Base-by-base conservation (phyloP, 92 coral and sea anemone genomes). In the Scolanthus callimorphus region DNA sequence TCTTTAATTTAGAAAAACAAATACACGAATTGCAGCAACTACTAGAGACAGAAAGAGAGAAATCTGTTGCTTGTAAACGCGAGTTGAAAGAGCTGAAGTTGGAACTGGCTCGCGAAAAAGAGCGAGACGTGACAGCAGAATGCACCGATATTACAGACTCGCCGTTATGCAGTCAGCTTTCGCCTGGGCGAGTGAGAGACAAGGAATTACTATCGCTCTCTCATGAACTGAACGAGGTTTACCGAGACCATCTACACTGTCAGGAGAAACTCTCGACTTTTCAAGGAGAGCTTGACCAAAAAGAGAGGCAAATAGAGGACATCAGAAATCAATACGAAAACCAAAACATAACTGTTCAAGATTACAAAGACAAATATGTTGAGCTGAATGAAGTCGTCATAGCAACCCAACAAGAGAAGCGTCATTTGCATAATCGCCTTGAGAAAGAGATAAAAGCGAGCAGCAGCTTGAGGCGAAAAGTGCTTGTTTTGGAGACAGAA, bases 401-500 rank as follows among this genome's bases (percentile, higher is more conserved):
- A n/a, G 76, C 90, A 19, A 54, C 85, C 12, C 20, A 28, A 25
- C 90, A 87, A 62, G 95, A 87, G 11, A 87, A 87, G 47, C 45
- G 71, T 12, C 83, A 82, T 20, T 69, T 87, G 17, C 76, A 59
- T 17, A 78, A 82, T 17, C 62, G 65, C 26, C 44, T 87, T 25
- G 83, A 72, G 48, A 74, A 78, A 39, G 84, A 81, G 59, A 62
- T 51, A 57, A 49, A 44, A 21, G 92, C 83, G 28, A 45, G 63
- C 23, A 65, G 70, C 37, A 73, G 62, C n/a, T 57, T 81, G 11
- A 57, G 74, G 34, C 66, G 78, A 51, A 85, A 68, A 39, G 29
- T 55, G 46, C 49, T 78, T 44, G 78, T 88, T 3, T 59, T 76
- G 20, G 88, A 84, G 59, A 88, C 96, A 1, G 96, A 92, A 39